Percentiles rank a stretch among this genome's conserved stretches.
phyloP scores from a whole-genome alignment of 2,797 vertebrate species.

The Ambastaia sidthimunki region DNA sequence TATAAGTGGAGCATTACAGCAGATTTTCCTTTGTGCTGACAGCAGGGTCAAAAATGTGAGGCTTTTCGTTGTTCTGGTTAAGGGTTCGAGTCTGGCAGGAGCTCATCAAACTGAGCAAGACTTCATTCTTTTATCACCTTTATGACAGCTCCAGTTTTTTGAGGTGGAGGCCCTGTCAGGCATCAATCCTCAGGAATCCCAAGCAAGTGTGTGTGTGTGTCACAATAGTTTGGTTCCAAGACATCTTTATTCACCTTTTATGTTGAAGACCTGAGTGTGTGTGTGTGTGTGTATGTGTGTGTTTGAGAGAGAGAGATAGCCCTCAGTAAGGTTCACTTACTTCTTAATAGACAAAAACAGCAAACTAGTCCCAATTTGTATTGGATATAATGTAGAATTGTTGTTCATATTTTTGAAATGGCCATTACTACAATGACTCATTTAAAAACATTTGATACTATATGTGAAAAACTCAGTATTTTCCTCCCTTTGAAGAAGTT shows the following conservation, averaged over 20 bases:
- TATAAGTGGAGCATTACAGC: neutral
- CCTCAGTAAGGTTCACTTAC: too few species aligned
- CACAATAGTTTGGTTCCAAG: neutral
- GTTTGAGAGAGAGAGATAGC: too few species aligned
- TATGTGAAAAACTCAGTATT: too few species aligned
- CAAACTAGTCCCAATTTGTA: too few species aligned
- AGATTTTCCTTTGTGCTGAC: slow-evolving; percentile 24
- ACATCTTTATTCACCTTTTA: slow-evolving; percentile 21
- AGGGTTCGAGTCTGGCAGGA: slow-evolving; percentile 15
- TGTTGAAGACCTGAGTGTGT: neutral
- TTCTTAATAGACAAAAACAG: too few species aligned
- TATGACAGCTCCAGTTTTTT: slow-evolving; percentile 34
- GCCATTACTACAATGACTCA: too few species aligned
- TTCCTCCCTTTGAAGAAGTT: too few species aligned
- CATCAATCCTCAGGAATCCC: slow-evolving; percentile 29
- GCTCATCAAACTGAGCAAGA: slow-evolving; percentile 24
- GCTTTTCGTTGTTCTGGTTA: slow-evolving; percentile 18
- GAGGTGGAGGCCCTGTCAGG: slow-evolving; percentile 26
- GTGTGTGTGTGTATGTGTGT: too few species aligned
- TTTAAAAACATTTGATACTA: too few species aligned
- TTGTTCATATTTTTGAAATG: too few species aligned
- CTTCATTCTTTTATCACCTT: slow-evolving; percentile 27
- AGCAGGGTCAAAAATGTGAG: slow-evolving; percentile 32
- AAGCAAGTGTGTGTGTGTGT: slow-evolving; percentile 3
- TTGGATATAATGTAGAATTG: too few species aligned